Evolutionary conservation across 1,140 invertebrate species (phyloP).

Genomic region (Nebria ingens): DNA sequence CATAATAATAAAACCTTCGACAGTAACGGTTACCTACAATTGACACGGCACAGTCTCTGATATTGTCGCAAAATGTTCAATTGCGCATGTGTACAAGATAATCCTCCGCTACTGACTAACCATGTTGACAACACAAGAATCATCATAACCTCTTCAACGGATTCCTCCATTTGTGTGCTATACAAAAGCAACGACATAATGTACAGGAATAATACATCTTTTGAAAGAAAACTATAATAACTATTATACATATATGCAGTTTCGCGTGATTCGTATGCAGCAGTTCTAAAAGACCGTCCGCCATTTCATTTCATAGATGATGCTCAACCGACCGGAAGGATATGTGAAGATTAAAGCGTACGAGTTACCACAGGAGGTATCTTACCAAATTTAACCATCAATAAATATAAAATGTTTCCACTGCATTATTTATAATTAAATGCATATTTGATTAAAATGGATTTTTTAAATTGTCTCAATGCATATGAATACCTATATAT

Average conservation of each 20-base stretch:
- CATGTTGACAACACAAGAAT: background rate
- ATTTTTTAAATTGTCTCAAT: no score
- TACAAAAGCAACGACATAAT: background rate
- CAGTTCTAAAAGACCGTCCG: background rate
- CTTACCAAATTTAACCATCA: no score
- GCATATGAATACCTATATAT: no score
- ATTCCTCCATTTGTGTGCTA: background rate
- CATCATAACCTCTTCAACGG: background rate
- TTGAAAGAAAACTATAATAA: no score
- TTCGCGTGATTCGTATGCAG: no score
- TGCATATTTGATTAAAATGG: no score
- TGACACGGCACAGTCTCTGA: background rate
- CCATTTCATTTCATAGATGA: background rate
- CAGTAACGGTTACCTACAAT: background rate
- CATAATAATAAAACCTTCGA: background rate
- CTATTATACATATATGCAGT: no score
- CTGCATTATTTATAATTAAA: no score
- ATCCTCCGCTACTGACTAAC: no score
- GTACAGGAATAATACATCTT: no score
- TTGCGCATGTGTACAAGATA: background rate
- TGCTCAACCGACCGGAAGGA: conserved; percentile 1
- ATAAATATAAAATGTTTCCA: no score
- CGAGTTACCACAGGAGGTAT: no score
- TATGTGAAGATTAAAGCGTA: background rate
- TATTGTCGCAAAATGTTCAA: background rate